These are phyloP conservation scores for Crenichthys baileyi DNA, from an alignment of 2,797 vertebrate species.

Conservation along the genomic window DNA sequence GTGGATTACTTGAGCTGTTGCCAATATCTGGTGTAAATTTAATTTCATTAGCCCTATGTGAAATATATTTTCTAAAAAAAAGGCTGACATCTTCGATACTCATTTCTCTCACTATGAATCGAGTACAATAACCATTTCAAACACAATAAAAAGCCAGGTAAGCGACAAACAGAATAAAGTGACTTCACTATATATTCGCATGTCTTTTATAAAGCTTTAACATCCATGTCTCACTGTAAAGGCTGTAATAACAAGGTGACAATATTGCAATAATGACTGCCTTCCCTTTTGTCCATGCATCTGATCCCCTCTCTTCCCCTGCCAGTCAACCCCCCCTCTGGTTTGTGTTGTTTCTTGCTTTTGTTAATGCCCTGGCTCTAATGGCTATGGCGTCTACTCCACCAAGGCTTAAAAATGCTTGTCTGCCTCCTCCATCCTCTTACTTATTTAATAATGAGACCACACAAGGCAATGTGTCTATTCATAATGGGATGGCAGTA, in stretches of 20 bases:
- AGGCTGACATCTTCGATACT: background rate
- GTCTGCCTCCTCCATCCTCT: conserved; percentile 84
- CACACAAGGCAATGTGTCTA: conserved; percentile 82
- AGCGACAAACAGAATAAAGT: conserved; percentile 19
- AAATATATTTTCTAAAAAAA: background rate
- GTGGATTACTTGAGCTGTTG: background rate
- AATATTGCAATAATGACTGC: conserved; percentile 76
- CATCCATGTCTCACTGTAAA: conserved; percentile 57
- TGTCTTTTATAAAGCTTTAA: conserved; percentile 37
- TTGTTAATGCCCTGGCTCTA: conserved; percentile 83
- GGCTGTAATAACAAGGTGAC: conserved; percentile 74
- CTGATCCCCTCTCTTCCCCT: conserved; percentile 2
- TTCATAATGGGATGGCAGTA: conserved; percentile 81
- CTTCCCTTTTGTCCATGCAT: conserved; percentile 19
- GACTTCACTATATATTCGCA: conserved; percentile 16
- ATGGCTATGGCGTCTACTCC: conserved; percentile 86
- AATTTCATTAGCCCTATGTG: background rate
- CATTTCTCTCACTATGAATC: too few species aligned
- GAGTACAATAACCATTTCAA: conserved; percentile 1
- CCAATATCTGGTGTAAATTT: background rate
- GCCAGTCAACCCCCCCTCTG: conserved; percentile 24
- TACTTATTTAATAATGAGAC: conserved; percentile 87
- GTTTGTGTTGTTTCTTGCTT: conserved; percentile 70
- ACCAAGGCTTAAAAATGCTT: conserved; percentile 80
- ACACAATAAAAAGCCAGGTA: conserved; percentile 23